These are phyloP conservation scores for Archilochus colubris DNA, from an alignment of 2,113 vertebrate genomes.

Conservation along the genomic window DNA sequence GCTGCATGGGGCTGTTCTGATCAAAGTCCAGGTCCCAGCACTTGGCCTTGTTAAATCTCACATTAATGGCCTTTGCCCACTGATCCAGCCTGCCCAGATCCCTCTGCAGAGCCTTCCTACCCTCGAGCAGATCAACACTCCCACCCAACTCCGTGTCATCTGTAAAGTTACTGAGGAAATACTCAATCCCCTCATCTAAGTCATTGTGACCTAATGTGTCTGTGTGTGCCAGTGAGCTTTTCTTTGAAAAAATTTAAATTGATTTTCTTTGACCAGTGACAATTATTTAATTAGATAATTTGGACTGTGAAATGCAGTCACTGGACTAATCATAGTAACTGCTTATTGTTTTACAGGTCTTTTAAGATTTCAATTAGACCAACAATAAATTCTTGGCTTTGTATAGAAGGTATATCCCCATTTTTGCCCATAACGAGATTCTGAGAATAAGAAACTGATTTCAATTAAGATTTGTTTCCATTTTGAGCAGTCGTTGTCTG, in stretches of 20 bases:
- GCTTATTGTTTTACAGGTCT: background rate
- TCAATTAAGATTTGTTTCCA: background rate
- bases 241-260: background rate
- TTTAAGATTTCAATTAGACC: background rate
- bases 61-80: too few species aligned
- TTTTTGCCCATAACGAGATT: background rate
- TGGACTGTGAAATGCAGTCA: background rate
- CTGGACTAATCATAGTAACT: background rate
- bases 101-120: too few species aligned
- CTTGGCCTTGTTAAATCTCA: too few species aligned
- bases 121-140: too few species aligned
- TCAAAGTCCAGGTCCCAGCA: too few species aligned
- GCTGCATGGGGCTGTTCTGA: too few species aligned
- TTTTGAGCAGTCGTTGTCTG: background rate
- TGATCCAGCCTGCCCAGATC: too few species aligned
- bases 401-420: background rate
- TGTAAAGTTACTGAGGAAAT: too few species aligned
- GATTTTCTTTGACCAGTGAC: background rate
- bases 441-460: background rate
- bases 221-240: fast-evolving
- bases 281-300: background rate
- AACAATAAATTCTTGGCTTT: background rate
- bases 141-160: too few species aligned
- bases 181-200: too few species aligned
- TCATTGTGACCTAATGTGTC: too few species aligned